Evolutionary conservation across 2,113 vertebrate genomes (phyloP).

Genomic region (Psammodynastes pulverulentus): DNA sequence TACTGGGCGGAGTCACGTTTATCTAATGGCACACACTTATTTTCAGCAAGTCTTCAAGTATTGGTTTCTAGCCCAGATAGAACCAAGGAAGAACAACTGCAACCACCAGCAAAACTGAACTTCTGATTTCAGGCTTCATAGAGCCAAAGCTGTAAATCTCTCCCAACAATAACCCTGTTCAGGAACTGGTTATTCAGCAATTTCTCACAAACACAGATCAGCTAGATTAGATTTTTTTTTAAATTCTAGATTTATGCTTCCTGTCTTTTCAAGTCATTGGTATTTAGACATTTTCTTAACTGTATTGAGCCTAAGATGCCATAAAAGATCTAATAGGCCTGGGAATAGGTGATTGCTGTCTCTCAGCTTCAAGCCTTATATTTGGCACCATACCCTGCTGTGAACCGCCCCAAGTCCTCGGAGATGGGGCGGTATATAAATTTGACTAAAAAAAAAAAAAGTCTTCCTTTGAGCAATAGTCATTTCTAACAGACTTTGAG

Average conservation of each 20-base stretch:
- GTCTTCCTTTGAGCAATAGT: neutral
- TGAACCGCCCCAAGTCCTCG: no score
- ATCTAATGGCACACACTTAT: no score
- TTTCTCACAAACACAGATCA: neutral
- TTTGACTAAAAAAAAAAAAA: no score
- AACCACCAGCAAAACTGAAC: neutral
- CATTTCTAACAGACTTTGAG: neutral
- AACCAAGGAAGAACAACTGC: neutral
- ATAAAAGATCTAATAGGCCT: neutral
- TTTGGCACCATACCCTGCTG: neutral
- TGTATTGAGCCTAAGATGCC: neutral
- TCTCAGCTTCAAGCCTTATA: neutral
- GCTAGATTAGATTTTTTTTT: neutral
- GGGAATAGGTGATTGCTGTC: neutral
- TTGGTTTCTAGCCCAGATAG: neutral
- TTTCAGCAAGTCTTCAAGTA: neutral
- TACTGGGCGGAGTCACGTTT: neutral
- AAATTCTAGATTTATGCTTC: neutral
- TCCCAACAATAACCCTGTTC: neutral
- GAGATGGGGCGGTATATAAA: no score
- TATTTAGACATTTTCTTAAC: neutral
- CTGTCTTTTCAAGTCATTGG: neutral
- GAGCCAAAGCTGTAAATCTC: neutral
- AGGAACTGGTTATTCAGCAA: neutral
- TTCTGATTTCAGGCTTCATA: neutral